Base-by-base conservation (phyloP, 2,888 invertebrate species). In the Plemyria rubiginata region DNA sequence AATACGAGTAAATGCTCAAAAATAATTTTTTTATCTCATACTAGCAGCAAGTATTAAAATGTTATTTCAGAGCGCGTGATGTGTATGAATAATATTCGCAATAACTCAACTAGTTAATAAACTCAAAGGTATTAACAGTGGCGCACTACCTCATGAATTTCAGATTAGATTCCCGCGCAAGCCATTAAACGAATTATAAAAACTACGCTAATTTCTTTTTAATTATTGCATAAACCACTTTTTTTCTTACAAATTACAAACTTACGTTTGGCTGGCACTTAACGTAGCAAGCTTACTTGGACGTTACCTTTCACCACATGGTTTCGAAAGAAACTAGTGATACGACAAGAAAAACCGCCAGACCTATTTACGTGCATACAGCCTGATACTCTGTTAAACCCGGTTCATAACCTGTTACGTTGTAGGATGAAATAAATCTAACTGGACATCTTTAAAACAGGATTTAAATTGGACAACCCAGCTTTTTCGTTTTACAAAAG, bases 141-240 rank as follows among this genome's bases (percentile, higher is more conserved):
- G 45, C n/a, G n/a, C 16, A 11, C 45, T 64, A 53, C 4, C 41
- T 56, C 60, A 65, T 67, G 54, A 63, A 65, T 69, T 60, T 63
- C 57, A 54, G 50, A 69, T 67, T 67, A 60, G 51, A 52, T 49
- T 65, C 54, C 54, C 52, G 61, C 65, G 29, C 7, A 59, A 16
- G 41, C 46, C 55, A 64, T 69, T 61, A 67, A 59, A 56, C 62
- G 15, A 38, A 9, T 45, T 38, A 49, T 46, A 66, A 68, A 64
- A 66, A 62, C 41, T 49, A 40, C 29, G 54, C 54, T 69, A 65
- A 69, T 63, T 60, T 28, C 50, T 62, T 65, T 66, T 63, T 65
- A 68, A 68, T 57, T 16, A 38, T 16, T 29, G 11, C 16, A 38
- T 49, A n/a, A 38, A n/a, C 36, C 22, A n/a, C 9, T 16, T n/a